Evolutionary conservation across 2,113 vertebrate genomes (phyloP).

Genomic region (Syrmaticus mikado): DNA sequence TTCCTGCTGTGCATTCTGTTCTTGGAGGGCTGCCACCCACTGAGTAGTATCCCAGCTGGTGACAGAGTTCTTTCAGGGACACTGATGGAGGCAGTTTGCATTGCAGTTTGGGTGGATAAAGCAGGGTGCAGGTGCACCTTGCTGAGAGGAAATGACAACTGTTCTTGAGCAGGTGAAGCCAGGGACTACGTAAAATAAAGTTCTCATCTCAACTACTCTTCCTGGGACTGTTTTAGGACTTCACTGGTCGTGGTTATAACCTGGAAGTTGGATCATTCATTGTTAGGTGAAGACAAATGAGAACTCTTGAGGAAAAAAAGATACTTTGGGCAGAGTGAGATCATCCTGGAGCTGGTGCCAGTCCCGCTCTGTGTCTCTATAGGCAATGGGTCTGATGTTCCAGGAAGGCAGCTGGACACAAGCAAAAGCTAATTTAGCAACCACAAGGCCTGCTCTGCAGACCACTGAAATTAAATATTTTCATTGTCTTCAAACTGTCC

Average conservation of each 20-base stretch:
- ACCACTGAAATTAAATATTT: neutral
- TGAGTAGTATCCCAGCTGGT: conserved; percentile 24
- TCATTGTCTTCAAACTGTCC: neutral
- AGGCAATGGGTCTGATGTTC: neutral
- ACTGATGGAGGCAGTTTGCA: neutral
- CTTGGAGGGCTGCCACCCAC: conserved; percentile 1
- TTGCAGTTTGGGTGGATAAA: neutral
- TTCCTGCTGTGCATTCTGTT: conserved; percentile 39
- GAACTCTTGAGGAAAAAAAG: neutral
- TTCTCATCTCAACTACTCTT: neutral
- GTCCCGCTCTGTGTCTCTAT: neutral
- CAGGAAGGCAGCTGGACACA: neutral
- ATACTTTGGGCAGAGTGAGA: neutral
- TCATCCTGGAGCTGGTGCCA: neutral
- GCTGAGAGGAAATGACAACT: neutral
- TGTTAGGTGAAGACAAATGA: neutral
- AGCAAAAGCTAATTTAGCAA: neutral
- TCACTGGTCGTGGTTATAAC: neutral
- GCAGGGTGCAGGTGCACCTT: neutral
- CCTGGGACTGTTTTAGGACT: neutral
- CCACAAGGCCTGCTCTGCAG: neutral
- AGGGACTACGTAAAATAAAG: neutral
- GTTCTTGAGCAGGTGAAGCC: neutral
- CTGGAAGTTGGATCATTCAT: neutral
- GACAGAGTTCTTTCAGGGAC: conserved; percentile 46